These are phyloP conservation scores for Gymnopithys bicolor DNA, from an alignment of 2,797 vertebrate genomes.

Conservation along the genomic window DNA sequence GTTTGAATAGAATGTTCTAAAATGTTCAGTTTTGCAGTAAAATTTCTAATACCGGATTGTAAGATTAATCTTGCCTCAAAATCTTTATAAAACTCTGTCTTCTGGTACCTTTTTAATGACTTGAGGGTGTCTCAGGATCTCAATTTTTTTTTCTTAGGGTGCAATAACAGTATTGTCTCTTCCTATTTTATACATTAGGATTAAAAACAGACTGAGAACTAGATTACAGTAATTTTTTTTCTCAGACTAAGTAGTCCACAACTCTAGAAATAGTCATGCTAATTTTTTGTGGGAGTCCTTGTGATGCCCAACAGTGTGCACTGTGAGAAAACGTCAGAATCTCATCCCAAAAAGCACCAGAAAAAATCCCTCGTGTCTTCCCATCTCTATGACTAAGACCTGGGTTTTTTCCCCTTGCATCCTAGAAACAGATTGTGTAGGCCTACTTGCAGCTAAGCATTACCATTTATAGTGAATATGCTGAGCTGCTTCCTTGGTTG, in stretches of 20 bases:
- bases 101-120: background rate
- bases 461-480: slow-evolving; percentile 7
- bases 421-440: slow-evolving; percentile 13
- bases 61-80: background rate
- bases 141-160: background rate
- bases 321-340: slow-evolving; percentile 4
- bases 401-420: background rate
- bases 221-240: background rate
- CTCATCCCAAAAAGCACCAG: background rate
- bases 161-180: background rate
- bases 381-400: slow-evolving; percentile 2
- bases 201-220: background rate
- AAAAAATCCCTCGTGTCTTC: background rate
- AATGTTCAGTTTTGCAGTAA: background rate
- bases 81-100: background rate
- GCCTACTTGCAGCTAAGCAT: slow-evolving; percentile 20
- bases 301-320: background rate
- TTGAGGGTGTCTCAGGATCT: background rate
- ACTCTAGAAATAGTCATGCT: slow-evolving; percentile 36
- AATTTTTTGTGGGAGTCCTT: slow-evolving; percentile 31
- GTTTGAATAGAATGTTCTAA: background rate
- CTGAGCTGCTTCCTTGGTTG: background rate
- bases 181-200: background rate
- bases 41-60: background rate
- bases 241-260: background rate